These are phyloP conservation scores for Beaufortia kweichowensis DNA, from an alignment of 2,113 vertebrate genomes.

Conservation along the genomic window DNA sequence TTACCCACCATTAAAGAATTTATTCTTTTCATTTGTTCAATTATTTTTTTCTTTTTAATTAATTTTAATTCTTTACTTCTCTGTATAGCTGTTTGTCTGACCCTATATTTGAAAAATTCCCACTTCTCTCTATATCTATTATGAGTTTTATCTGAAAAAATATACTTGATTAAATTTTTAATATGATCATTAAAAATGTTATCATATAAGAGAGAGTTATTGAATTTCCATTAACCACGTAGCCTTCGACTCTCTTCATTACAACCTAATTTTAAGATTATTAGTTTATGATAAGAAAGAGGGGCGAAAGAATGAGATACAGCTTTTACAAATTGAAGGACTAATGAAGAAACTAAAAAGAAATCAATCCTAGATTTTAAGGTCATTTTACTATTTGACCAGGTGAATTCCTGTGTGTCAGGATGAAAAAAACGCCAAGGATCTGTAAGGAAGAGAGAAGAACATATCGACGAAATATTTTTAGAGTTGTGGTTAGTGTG, in stretches of 20 bases:
- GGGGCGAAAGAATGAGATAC: conserved; percentile 13
- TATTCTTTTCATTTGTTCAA: background rate
- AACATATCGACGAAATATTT: background rate
- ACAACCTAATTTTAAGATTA: background rate
- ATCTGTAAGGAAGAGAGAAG: conserved; percentile 1
- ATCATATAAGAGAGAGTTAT: conserved; percentile 5
- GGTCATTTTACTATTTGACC: background rate
- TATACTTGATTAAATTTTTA: background rate
- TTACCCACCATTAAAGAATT: background rate
- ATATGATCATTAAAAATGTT: conserved; percentile 4
- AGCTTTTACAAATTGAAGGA: conserved; percentile 21
- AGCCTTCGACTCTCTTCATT: background rate
- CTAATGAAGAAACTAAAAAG: conserved; percentile 3
- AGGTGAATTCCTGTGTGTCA: background rate
- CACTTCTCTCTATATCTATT: background rate
- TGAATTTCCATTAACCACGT: background rate
- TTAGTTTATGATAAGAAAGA: conserved; percentile 29
- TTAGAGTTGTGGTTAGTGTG: background rate
- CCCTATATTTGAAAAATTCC: background rate
- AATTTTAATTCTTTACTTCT: background rate
- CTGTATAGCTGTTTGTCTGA: background rate
- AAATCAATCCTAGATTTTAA: background rate
- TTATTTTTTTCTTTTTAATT: no score
- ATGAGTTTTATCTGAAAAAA: background rate
- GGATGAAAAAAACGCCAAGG: conserved; percentile 22